Conservation (phyloP, 2,113 vertebrate genomes). For the Syngnathus scovelli region DNA sequence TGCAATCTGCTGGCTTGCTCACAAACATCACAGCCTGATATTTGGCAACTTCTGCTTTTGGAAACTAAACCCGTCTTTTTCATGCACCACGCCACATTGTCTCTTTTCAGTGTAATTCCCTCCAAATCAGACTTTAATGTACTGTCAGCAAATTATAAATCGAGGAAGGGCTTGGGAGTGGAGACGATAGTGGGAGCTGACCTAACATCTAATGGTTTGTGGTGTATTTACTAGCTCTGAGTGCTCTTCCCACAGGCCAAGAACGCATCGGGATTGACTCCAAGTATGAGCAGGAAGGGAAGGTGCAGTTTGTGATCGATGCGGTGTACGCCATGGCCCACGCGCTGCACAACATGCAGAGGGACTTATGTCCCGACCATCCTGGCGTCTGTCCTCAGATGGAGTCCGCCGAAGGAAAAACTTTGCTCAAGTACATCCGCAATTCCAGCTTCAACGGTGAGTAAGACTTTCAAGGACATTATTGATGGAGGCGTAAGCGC, state of each 20-base stretch:
- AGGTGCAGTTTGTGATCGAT: conserved; percentile 73
- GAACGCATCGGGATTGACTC: conserved; percentile 70
- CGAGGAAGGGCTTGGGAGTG: conserved; percentile 11
- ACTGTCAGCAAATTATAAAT: conserved; percentile 23
- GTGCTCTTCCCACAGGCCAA: conserved; percentile 52
- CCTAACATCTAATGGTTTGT: conserved; percentile 25
- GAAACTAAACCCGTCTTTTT: conserved; percentile 41
- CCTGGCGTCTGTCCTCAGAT: conserved; percentile 63
- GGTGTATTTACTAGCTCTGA: conserved; percentile 22
- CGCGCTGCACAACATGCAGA: conserved; percentile 69
- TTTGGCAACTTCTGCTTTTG: conserved; percentile 23
- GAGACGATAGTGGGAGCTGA: conserved; percentile 14
- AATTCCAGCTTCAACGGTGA: conserved; percentile 69
- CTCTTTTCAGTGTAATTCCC: conserved; percentile 28
- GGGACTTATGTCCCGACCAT: conserved; percentile 65
- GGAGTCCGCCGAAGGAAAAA: conserved; percentile 66
- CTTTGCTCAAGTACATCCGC: conserved; percentile 67
- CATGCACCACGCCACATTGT: conserved; percentile 24
- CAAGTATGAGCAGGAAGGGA: conserved; percentile 70
- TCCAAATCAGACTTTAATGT: conserved; percentile 22
- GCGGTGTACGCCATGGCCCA: conserved; percentile 70
- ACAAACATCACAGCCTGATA: conserved; percentile 45
- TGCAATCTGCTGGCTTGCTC: conserved; percentile 33
- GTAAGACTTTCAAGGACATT: conserved; percentile 10
- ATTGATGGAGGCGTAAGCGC: background rate